Evolutionary conservation across 2,113 vertebrate genomes (phyloP).

Genomic region (Mirza zaza): DNA sequence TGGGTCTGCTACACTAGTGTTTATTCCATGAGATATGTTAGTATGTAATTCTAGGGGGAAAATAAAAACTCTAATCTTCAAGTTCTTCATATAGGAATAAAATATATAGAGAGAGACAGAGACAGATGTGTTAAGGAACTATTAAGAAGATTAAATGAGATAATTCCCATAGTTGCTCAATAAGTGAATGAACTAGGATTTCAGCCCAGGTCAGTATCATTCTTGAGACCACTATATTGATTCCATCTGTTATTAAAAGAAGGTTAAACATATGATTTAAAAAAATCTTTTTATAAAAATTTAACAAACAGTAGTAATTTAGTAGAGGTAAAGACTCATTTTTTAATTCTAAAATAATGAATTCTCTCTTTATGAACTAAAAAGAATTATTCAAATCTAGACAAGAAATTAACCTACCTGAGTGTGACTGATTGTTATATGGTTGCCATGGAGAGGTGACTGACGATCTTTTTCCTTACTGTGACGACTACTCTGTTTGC

Average conservation of each 20-base stretch:
- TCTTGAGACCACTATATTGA: neutral
- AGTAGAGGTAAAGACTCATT: neutral
- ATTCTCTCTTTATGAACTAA: neutral
- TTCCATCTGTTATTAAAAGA: conserved; percentile 21
- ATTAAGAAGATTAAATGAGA: neutral
- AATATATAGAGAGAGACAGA: neutral
- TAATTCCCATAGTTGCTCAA: neutral
- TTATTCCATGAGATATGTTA: neutral
- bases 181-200: neutral
- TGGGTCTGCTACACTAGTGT: neutral
- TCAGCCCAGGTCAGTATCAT: neutral
- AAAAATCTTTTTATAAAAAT: neutral
- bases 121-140: neutral
- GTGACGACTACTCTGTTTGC: conserved; percentile 92
- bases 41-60: neutral
- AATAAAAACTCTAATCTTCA: neutral
- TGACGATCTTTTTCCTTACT: conserved; percentile 92
- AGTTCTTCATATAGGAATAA: neutral
- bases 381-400: neutral
- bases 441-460: conserved; percentile 88
- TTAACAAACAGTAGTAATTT: conserved; percentile 6
- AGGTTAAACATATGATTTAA: neutral
- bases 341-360: neutral
- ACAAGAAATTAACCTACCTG: conserved; percentile 83
- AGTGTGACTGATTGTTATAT: conserved; percentile 86